Evolutionary conservation across 2,113 vertebrate genomes (phyloP).

Genomic region (Microtus ochrogaster): DNA sequence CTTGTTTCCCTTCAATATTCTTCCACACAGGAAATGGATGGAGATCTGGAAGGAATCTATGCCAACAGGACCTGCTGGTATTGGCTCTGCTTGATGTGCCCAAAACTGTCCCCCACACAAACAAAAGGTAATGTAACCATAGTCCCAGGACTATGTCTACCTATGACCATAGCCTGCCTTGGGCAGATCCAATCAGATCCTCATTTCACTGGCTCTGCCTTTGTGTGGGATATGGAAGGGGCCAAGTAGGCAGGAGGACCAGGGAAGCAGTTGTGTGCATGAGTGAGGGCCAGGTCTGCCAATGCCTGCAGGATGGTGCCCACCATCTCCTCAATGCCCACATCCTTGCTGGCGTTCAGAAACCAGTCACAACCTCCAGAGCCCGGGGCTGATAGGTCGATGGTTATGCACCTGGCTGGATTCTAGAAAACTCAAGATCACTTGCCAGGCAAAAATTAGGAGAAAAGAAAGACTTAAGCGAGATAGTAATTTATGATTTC

Average conservation of each 20-base stretch:
- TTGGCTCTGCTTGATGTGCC: accelerated
- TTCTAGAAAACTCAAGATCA: slow-evolving; percentile 69
- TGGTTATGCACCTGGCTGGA: slow-evolving; percentile 77
- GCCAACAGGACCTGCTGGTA: too few relatives aligned
- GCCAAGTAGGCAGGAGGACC: accelerated
- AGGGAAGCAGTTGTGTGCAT: accelerated
- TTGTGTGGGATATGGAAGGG: background rate
- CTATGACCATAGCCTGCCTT: accelerated
- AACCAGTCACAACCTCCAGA: slow-evolving; percentile 7
- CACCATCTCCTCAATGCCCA: slow-evolving; percentile 15
- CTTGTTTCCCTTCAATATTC: background rate
- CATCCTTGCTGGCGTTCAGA: slow-evolving; percentile 28
- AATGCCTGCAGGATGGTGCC: background rate
- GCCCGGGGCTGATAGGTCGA: slow-evolving; percentile 72
- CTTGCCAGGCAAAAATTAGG: slow-evolving; percentile 85
- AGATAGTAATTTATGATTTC: slow-evolving; percentile 85
- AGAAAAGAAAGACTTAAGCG: slow-evolving; percentile 82
- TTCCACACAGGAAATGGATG: accelerated
- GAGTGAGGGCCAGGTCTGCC: slow-evolving; percentile 49
- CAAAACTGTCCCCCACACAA: background rate
- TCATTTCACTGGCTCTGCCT: too few relatives aligned
- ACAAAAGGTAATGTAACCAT: accelerated
- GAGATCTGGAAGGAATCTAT: accelerated
- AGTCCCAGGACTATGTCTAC: accelerated
- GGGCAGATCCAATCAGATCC: background rate